Evolutionary conservation across 1,140 invertebrate species (phyloP), one percentile per base, ranked within the genome.

Genomic region (Apocrypta bakeri): DNA sequence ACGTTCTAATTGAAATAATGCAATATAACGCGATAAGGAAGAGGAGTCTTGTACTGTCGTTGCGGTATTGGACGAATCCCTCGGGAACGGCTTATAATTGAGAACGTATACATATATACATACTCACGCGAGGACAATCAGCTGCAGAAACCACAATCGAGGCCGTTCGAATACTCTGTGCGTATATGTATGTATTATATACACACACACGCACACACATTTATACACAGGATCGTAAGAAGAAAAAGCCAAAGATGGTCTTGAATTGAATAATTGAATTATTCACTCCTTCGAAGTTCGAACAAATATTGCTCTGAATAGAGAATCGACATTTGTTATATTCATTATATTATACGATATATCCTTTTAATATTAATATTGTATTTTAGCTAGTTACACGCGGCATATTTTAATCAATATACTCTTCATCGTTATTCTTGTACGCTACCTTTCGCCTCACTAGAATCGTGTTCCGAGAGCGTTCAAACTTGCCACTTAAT

Each of bases 1-100:
- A 68, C 82, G 74, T 56, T 63, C 68, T 86, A 86, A 86, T 86
- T 85, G 83, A 84, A 84, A 83, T 86, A 82, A 77, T 81, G 76
- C 77, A 81, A 83, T 85, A 84, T 85, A 74, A 83, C 82, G 84
- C 84, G 76, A 29, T 27, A 81, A 75, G 76, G 74, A 82, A 31
- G 69, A n/a, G 31, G 21, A n/a, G 37, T 40, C 40, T 40, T n/a
- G 48, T 12, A 56, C 81, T 80, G 82, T 81, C 79, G 81, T 31
- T 77, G 63, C 64, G 63, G 77, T 76, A 56, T 76, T 29, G 81
- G 40, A 82, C 66, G 63, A 64, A 83, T 85, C 84, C 84, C 84
- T 66, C 29, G 6, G 78, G 76, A 83, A 63, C 66, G 42, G 74
- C 81, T 84, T 68, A n/a, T n/a, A 79, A 79, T 82, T 83, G 76